phyloP scores from a whole-genome alignment of 2,888 invertebrate species.

The Pimpla rufipes region DNA sequence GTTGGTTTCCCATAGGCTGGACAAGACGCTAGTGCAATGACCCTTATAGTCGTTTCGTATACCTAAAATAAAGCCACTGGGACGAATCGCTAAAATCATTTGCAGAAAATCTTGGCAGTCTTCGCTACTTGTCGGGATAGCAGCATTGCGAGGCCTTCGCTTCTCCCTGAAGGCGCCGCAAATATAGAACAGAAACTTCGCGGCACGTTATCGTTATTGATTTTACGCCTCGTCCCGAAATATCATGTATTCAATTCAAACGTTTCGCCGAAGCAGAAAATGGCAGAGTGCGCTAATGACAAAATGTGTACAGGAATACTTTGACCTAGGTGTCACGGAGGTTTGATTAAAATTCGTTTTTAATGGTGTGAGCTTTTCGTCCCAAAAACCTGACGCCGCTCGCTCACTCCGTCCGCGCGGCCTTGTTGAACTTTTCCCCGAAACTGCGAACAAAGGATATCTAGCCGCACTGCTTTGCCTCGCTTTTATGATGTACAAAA shows the following conservation, averaged over 20 bases:
- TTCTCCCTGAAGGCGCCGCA: no score
- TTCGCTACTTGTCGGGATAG: not conserved
- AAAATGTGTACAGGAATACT: not conserved
- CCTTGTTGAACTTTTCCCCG: constrained; percentile 36
- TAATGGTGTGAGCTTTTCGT: constrained; percentile 31
- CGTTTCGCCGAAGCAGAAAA: not conserved
- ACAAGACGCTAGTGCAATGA: not conserved
- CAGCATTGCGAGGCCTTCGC: no score
- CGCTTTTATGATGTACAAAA: constrained; percentile 46
- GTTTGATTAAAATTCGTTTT: constrained; percentile 48
- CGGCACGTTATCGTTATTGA: not conserved
- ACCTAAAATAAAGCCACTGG: constrained; percentile 9
- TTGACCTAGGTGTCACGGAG: constrained; percentile 19
- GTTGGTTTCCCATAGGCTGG: no score
- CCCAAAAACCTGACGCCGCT: constrained; percentile 32
- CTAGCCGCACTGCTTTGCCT: constrained; percentile 10
- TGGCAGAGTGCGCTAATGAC: not conserved
- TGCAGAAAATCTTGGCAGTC: not conserved
- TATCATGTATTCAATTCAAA: not conserved
- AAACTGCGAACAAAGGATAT: constrained; percentile 60
- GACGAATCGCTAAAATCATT: not conserved
- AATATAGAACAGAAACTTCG: not conserved
- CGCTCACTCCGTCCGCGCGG: constrained; percentile 17
- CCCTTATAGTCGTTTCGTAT: not conserved
- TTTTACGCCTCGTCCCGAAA: not conserved